Evolutionary conservation across 2,888 invertebrate genomes (phyloP).

Genomic region (Hypercompe scribonia): DNA sequence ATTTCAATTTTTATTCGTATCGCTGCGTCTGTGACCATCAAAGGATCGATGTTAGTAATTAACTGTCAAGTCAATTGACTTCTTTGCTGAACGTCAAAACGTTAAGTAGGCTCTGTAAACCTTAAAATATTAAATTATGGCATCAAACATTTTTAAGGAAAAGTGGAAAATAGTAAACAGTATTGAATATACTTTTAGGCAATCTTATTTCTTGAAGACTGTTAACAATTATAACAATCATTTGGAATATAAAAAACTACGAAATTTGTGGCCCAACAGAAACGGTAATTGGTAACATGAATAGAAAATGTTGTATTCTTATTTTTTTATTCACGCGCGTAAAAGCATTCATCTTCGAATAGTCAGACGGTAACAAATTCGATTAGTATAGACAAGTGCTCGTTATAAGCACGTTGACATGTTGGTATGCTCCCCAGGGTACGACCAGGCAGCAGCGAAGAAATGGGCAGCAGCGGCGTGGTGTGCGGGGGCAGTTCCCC

Average conservation of each 20-base stretch:
- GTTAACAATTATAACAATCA: neutral
- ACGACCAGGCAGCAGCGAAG: slow-evolving; percentile 71
- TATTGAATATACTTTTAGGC: too few species aligned
- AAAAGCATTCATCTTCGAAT: too few species aligned
- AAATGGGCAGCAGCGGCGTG: slow-evolving; percentile 80
- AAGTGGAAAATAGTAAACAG: neutral
- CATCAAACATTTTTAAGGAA: too few species aligned
- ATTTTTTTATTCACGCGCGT: too few species aligned
- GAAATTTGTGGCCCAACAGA: too few species aligned
- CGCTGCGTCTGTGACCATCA: neutral
- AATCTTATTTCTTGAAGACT: neutral
- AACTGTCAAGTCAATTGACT: neutral
- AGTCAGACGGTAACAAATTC: too few species aligned
- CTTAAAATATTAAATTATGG: too few species aligned
- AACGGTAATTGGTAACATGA: too few species aligned
- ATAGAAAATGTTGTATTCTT: too few species aligned
- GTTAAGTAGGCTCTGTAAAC: too few species aligned
- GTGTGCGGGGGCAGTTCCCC: slow-evolving; percentile 72
- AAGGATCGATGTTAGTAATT: neutral
- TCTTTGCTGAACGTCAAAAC: too few species aligned
- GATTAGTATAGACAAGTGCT: neutral
- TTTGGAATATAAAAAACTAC: neutral
- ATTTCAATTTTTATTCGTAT: neutral
- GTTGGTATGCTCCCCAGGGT: slow-evolving; percentile 53
- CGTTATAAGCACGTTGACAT: too few species aligned